A percentile compares a stretch with the other conserved stretches of the same genome.
These are phyloP conservation scores for Paramormyrops hopkinsi DNA, from an alignment of 2,797 vertebrate genomes.

Conservation along the genomic window DNA sequence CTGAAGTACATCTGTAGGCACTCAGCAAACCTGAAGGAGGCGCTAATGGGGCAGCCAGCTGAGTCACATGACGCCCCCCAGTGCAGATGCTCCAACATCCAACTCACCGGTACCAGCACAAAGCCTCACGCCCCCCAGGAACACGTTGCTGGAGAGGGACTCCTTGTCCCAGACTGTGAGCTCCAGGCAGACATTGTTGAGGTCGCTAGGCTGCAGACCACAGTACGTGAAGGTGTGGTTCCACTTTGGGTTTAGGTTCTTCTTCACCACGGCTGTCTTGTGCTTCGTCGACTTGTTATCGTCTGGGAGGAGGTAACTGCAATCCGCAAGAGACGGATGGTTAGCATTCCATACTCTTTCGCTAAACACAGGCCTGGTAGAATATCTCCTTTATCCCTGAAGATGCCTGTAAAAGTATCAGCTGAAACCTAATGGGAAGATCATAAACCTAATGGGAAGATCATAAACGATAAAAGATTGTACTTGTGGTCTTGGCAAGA, in stretches of 20 bases:
- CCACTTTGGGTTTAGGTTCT: constrained; percentile 88
- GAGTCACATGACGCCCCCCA: not conserved
- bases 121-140: constrained; percentile 86
- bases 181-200: constrained; percentile 84
- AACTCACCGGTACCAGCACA: constrained; percentile 79
- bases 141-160: constrained; percentile 86
- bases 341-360: not conserved
- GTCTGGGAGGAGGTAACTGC: constrained; percentile 89
- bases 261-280: constrained; percentile 85
- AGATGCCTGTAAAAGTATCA: not conserved
- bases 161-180: constrained; percentile 97
- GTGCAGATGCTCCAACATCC: constrained; percentile 31
- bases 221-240: constrained; percentile 91
- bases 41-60: not conserved
- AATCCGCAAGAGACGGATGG: not conserved
- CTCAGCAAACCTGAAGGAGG: not conserved
- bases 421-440: not conserved
- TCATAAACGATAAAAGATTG: not conserved
- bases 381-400: not conserved
- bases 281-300: constrained; percentile 91
- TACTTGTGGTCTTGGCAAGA: not conserved
- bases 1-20: not conserved
- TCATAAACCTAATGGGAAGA: not conserved
- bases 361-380: not conserved
- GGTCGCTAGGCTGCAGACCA: constrained; percentile 75